Evolutionary conservation across 2,888 invertebrate species (phyloP).

Genomic region (Leptura quadrifasciata): DNA sequence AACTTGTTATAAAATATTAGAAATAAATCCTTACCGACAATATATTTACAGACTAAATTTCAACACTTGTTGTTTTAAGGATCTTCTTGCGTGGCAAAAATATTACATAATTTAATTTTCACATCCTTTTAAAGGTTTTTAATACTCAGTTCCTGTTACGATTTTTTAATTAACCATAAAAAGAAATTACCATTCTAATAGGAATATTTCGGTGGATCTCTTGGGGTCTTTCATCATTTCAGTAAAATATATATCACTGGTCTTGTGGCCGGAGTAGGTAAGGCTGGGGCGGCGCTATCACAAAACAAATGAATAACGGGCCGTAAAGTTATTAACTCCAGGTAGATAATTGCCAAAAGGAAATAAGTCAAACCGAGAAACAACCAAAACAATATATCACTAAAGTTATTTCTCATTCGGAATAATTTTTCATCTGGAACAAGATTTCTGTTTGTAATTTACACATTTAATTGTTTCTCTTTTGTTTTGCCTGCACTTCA

Average conservation of each 20-base stretch:
- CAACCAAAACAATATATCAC: conserved; percentile 71
- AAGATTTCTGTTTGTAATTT: conserved; percentile 71
- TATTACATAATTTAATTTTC: too few relatives aligned
- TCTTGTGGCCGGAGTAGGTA: conserved; percentile 21
- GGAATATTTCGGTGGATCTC: not conserved
- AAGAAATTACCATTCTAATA: conserved; percentile 3
- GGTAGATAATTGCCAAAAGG: conserved; percentile 70
- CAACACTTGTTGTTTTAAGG: too few relatives aligned
- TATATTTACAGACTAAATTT: too few relatives aligned
- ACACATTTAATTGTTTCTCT: conserved; percentile 73
- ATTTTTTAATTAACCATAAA: not conserved
- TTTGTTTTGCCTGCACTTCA: conserved; percentile 58
- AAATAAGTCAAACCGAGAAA: conserved; percentile 67
- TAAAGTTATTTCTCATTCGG: conserved; percentile 65
- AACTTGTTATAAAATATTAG: too few relatives aligned
- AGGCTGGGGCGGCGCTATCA: conserved; percentile 41
- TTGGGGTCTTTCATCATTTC: not conserved
- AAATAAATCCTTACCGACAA: too few relatives aligned
- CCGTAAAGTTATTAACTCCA: conserved; percentile 65
- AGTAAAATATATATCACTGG: conserved; percentile 15
- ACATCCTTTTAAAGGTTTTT: too few relatives aligned
- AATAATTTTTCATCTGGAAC: conserved; percentile 67
- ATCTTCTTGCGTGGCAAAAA: too few relatives aligned
- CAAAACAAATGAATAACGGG: conserved; percentile 44
- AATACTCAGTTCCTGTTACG: too few relatives aligned